Conservation (phyloP, 1,140 invertebrate genomes). For the Nomia melanderi region DNA sequence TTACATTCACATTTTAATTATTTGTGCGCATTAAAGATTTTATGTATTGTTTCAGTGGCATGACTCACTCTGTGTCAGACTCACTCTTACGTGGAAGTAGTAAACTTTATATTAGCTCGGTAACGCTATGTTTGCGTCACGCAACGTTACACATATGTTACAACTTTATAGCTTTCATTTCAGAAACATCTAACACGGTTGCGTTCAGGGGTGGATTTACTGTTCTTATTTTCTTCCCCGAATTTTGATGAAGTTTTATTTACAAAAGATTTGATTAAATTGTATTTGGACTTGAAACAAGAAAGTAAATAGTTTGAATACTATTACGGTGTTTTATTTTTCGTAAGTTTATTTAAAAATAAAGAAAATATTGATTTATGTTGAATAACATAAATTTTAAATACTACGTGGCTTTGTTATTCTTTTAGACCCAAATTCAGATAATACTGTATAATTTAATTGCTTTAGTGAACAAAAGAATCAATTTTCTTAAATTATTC, state of each 20-base stretch:
- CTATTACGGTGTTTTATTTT: no score
- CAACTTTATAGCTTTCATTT: constrained; percentile 31
- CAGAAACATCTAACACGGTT: neutral
- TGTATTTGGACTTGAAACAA: no score
- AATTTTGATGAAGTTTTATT: neutral
- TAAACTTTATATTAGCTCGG: constrained; percentile 33
- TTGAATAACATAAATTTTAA: no score
- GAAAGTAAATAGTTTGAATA: no score
- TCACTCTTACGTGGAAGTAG: constrained; percentile 4
- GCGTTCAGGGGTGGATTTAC: neutral
- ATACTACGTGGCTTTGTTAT: no score
- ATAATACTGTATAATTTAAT: no score
- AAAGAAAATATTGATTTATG: no score
- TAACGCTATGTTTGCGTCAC: constrained; percentile 16
- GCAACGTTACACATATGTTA: constrained; percentile 36
- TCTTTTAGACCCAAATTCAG: no score
- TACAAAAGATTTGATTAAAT: no score
- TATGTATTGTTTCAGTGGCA: neutral
- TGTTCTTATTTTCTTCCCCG: neutral
- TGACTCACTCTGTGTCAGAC: constrained; percentile 27
- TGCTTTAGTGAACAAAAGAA: no score
- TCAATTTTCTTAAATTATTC: no score
- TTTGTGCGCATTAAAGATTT: constrained; percentile 27
- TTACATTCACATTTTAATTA: constrained; percentile 39
- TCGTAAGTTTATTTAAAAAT: no score